Conservation (phyloP, 2,113 vertebrate genomes). For the Oxyura jamaicensis region DNA sequence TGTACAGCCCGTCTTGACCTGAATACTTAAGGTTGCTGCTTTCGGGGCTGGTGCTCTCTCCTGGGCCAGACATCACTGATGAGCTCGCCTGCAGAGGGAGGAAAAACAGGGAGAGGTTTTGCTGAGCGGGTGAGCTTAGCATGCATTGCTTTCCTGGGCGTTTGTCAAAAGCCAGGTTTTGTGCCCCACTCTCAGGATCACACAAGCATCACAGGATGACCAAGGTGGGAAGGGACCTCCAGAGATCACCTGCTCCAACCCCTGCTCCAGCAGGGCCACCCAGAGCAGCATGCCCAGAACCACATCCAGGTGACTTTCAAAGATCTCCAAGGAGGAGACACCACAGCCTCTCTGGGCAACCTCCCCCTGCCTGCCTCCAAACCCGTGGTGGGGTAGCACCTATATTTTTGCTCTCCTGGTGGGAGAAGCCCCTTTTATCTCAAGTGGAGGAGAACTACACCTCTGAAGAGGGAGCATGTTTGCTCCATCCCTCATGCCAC, state of each 20-base stretch:
- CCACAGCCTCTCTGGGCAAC: neutral
- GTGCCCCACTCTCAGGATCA: neutral
- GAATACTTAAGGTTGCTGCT: conserved; percentile 88
- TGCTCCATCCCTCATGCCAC: neutral
- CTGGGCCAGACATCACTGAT: conserved; percentile 84
- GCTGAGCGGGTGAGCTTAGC: neutral
- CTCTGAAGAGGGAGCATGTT: neutral
- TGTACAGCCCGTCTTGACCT: conserved; percentile 91
- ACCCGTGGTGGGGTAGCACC: neutral
- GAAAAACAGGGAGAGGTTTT: neutral
- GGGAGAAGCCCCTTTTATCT: neutral
- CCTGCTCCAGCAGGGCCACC: neutral
- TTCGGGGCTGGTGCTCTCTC: conserved; percentile 83
- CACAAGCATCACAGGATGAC: neutral
- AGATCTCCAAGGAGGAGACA: neutral
- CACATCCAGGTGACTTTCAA: neutral
- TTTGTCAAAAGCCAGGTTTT: neutral
- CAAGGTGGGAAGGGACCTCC: neutral
- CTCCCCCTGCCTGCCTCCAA: neutral
- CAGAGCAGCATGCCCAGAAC: neutral
- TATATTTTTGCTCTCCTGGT: neutral
- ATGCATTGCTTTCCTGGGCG: neutral
- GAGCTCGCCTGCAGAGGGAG: conserved; percentile 81
- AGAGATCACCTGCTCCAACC: neutral
- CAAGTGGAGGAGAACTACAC: neutral